Base-by-base conservation (phyloP, 2,797 vertebrate genomes). In the Takifugu ocellatus region DNA sequence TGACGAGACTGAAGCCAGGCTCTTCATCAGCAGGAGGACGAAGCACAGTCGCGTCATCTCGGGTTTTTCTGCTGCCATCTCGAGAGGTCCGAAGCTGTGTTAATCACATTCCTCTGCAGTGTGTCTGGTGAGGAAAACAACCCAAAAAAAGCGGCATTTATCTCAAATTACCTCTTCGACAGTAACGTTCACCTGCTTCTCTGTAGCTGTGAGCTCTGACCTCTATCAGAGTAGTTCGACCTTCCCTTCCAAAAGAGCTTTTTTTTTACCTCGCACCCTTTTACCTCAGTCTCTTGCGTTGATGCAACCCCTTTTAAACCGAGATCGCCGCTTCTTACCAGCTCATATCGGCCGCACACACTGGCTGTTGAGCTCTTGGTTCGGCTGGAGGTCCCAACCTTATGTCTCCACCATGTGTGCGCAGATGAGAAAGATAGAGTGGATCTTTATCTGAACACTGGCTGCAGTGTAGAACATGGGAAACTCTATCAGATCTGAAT, bases 21-120 rank as follows among this genome's bases (percentile, higher is more conserved):
- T 91, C 82, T 88, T 84, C 67, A 85, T 91, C 87, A 98, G 86
- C 82, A 98, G 85, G 79, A 95, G 80, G 83, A 94, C 70, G 68
- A 95, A 79, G 91, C 88, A 91, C 91, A 91, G 75, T 75, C 54
- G 88, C 89, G 92, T 94, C 96, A 97, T 97, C 75, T 93, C 90
- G 85, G 24, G 53, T 82, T 82, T 75, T 52, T 43, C 72, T 58
- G 26, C 65, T 48, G 59, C 72, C 86, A 84, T 85, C 72, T 80
- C 81, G 90, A 90, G 83, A 91, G 75, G 70, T 67, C 87, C 81
- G 84, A 45, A 81, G 73, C 72, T 51, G 78, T 77, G 73, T 70
- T 64, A 76, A 63, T 47, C 70, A 48, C 77, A 75, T 79, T 75
- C 66, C 78, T 77, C 54, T 5, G 61, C 42, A 78, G 46, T 1